Evolutionary conservation across 2,888 invertebrate species (phyloP).

Genomic region (Netelia fuscicornis): DNA sequence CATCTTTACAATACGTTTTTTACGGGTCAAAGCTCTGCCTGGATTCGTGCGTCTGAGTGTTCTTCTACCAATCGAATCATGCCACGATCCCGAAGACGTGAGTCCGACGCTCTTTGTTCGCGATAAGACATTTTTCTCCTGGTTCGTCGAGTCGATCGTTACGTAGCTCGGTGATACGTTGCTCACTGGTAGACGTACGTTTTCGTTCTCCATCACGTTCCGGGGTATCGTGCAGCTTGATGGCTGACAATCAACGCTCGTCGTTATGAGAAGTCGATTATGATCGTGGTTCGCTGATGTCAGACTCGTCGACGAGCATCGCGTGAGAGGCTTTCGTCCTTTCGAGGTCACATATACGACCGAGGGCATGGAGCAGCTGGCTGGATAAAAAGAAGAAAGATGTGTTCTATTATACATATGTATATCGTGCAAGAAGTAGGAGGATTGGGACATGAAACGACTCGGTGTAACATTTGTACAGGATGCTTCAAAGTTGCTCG

Average conservation of each 20-base stretch:
- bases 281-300: constrained; percentile 45
- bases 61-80: constrained; percentile 51
- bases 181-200: constrained; percentile 20
- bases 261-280: constrained; percentile 51
- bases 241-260: constrained; percentile 51
- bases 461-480: too few relatives aligned
- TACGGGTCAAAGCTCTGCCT: constrained; percentile 52
- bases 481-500: neutral
- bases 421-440: neutral
- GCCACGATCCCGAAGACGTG: constrained; percentile 49
- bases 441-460: neutral
- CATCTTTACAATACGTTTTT: constrained; percentile 88
- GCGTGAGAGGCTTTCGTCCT: constrained; percentile 81
- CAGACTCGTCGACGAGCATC: constrained; percentile 76
- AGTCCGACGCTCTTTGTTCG: constrained; percentile 21
- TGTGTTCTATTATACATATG: constrained; percentile 19
- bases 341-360: constrained; percentile 85
- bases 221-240: constrained; percentile 48
- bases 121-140: constrained; percentile 30
- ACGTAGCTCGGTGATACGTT: constrained; percentile 47
- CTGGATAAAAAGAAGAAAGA: constrained; percentile 73
- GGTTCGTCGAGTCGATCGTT: constrained; percentile 22
- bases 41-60: constrained; percentile 63
- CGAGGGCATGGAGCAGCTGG: constrained; percentile 81
- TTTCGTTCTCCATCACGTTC: constrained; percentile 29